Evolutionary conservation across 2,113 vertebrate species (phyloP).

Genomic region (Myrmecophaga tridactyla): DNA sequence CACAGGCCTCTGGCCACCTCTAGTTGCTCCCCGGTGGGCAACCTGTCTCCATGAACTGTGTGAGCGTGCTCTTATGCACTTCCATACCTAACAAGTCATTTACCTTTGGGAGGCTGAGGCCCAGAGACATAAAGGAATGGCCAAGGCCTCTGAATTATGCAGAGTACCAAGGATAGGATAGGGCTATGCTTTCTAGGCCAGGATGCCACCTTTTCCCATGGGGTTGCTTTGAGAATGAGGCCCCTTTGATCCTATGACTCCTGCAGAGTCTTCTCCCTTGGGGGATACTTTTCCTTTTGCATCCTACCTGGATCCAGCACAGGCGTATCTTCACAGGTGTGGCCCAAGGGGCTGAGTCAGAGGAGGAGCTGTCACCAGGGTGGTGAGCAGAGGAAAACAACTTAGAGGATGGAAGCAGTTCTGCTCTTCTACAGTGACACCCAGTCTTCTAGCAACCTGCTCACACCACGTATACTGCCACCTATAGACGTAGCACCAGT

Average conservation of each 20-base stretch:
- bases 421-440: background rate
- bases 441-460: background rate
- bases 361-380: background rate
- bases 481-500: no score
- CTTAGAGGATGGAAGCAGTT: background rate
- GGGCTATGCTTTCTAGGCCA: background rate
- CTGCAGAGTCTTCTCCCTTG: background rate
- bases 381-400: background rate
- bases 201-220: background rate
- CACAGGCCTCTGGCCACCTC: background rate
- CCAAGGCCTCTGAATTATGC: background rate
- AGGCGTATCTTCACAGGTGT: background rate
- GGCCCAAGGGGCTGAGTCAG: background rate
- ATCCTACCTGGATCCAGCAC: background rate
- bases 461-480: no score
- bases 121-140: background rate
- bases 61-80: slow-evolving; percentile 35
- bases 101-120: slow-evolving; percentile 59
- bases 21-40: background rate
- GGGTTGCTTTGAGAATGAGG: background rate
- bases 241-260: background rate
- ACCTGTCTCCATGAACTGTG: background rate
- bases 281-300: background rate
- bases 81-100: background rate
- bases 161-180: background rate